These are phyloP conservation scores for Drosophila cyrtoloma DNA, from an alignment of 2,888 invertebrate species.

Conservation along the genomic window DNA sequence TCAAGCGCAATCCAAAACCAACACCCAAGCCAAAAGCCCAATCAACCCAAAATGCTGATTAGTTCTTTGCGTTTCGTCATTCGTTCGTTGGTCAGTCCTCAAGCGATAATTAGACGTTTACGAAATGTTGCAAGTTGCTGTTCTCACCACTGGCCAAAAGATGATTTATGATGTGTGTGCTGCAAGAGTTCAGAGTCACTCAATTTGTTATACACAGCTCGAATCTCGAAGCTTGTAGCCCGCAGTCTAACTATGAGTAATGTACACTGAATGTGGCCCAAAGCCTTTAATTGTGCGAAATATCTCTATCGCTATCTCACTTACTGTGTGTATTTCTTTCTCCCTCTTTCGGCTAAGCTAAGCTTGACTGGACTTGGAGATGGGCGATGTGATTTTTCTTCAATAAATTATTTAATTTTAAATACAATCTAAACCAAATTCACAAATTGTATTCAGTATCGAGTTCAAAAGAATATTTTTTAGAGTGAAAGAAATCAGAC, in stretches of 20 bases:
- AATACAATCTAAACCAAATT: background rate
- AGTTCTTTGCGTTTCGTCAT: conserved; percentile 24
- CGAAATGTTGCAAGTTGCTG: conserved; percentile 47
- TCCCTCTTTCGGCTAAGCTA: background rate
- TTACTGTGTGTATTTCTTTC: background rate
- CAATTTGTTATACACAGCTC: conserved; percentile 61
- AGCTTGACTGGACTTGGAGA: background rate
- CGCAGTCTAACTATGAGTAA: conserved; percentile 41
- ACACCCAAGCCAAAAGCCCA: background rate
- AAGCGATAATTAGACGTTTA: conserved; percentile 71
- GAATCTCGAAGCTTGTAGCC: conserved; percentile 1
- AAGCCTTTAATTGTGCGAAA: conserved; percentile 56
- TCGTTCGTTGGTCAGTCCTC: conserved; percentile 32
- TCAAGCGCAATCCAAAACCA: background rate
- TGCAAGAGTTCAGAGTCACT: conserved; percentile 51
- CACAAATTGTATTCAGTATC: background rate
- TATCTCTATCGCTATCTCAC: conserved; percentile 5
- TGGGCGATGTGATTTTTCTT: background rate
- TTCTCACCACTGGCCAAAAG: conserved; percentile 30
- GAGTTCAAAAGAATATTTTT: background rate
- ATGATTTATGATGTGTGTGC: conserved; percentile 71
- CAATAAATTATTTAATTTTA: background rate
- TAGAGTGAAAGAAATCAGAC: background rate
- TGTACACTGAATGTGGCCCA: conserved; percentile 22
- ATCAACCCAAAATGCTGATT: conserved; percentile 39